phyloP scores from a whole-genome alignment of 2,888 invertebrate genomes.

The Shargacucullia verbasci region DNA sequence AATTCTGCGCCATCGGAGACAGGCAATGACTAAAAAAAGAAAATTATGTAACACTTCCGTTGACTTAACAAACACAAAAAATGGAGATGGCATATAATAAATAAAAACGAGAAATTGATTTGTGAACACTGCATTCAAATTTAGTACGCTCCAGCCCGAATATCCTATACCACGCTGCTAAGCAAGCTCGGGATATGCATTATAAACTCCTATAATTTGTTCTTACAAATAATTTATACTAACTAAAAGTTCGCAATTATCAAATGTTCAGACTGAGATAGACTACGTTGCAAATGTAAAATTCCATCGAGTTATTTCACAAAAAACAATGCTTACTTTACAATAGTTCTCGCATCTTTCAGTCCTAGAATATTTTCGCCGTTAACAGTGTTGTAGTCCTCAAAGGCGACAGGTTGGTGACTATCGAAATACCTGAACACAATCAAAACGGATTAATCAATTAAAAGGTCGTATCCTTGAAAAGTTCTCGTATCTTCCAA shows the following conservation, averaged over 20 bases:
- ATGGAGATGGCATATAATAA: no score
- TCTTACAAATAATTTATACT: no score
- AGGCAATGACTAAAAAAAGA: slow-evolving; percentile 58
- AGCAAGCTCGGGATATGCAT: no score
- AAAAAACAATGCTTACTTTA: slow-evolving; percentile 15
- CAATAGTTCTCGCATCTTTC: slow-evolving; percentile 26
- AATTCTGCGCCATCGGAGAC: slow-evolving; percentile 61
- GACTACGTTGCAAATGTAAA: not conserved
- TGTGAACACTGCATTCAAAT: no score
- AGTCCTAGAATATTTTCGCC: slow-evolving; percentile 43
- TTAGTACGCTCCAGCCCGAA: no score
- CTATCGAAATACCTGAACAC: slow-evolving; percentile 70
- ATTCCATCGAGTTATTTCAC: not conserved
- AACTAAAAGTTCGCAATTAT: no score
- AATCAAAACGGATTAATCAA: slow-evolving; percentile 22
- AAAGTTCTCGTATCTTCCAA: no score
- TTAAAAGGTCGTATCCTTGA: no score
- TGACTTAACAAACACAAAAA: not conserved
- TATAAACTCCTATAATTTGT: no score
- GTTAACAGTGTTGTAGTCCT: slow-evolving; percentile 49
- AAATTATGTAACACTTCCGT: slow-evolving; percentile 1
- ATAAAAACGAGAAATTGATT: no score
- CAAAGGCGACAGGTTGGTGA: slow-evolving; percentile 56
- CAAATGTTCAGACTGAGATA: no score
- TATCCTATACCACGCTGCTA: no score